A percentile compares a stretch with the other conserved stretches of the same genome.
Evolutionary conservation across 2,888 invertebrate species (phyloP).

Genomic region (Pachliopta kotzebuea): DNA sequence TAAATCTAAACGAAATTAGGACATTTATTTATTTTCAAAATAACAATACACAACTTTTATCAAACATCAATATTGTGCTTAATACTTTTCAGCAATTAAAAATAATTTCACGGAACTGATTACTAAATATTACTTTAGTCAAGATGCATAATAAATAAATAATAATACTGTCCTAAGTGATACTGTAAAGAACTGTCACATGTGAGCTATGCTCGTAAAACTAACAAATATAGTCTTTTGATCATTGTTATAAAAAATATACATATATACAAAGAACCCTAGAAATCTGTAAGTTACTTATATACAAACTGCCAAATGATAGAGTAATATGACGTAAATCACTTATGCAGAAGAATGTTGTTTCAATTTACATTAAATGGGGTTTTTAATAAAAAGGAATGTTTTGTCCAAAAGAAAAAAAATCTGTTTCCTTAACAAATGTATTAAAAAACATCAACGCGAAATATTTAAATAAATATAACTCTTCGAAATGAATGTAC

Average conservation of each 20-base stretch:
- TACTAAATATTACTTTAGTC: neutral
- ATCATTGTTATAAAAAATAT: neutral
- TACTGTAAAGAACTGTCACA: neutral
- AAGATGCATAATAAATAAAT: neutral
- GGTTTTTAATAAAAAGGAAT: neutral
- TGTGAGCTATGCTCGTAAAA: neutral
- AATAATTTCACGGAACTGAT: neutral
- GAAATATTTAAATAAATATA: too few relatives aligned
- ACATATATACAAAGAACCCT: neutral
- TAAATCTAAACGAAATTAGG: neutral
- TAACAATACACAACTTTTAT: neutral
- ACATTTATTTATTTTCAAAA: neutral
- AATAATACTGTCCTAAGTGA: conserved; percentile 1
- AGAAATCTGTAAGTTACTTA: neutral
- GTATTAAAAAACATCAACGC: too few relatives aligned
- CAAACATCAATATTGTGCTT: neutral
- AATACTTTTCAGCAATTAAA: neutral
- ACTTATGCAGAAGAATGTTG: neutral
- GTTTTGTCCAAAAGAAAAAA: neutral
- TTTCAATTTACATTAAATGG: neutral
- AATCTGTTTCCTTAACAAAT: too few relatives aligned
- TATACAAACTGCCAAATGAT: neutral
- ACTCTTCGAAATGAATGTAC: too few relatives aligned
- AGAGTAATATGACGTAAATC: neutral
- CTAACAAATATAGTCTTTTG: neutral